Percentiles rank a stretch among this genome's conserved stretches.
Evolutionary conservation across 2,888 invertebrate species (phyloP).

Genomic region (Apamea anceps): DNA sequence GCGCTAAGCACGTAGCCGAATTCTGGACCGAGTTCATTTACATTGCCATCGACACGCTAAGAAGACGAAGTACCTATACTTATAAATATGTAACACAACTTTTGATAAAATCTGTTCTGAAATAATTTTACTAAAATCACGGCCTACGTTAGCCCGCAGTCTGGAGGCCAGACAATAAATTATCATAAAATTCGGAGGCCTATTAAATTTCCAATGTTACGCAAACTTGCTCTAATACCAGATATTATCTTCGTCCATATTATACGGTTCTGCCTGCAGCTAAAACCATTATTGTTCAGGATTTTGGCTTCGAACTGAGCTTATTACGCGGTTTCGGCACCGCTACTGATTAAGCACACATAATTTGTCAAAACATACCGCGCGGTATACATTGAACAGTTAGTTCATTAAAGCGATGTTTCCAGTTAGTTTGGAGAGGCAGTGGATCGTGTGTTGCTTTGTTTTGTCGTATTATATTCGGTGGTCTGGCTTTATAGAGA

Average conservation of each 20-base stretch:
- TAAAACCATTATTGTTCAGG: constrained; percentile 51
- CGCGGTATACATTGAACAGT: constrained; percentile 34
- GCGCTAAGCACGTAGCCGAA: not conserved
- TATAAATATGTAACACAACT: constrained; percentile 15
- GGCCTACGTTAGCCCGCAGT: not conserved
- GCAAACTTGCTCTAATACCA: constrained; percentile 16
- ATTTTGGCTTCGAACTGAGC: constrained; percentile 49
- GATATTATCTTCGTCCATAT: constrained; percentile 49
- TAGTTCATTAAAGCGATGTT: constrained; percentile 22
- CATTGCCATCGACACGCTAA: not conserved
- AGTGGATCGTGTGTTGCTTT: constrained; percentile 34
- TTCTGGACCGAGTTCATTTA: not conserved
- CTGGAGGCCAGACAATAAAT: constrained; percentile 25
- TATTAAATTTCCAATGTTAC: constrained; percentile 50
- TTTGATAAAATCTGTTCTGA: not conserved
- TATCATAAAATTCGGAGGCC: constrained; percentile 43
- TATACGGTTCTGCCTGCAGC: constrained; percentile 23
- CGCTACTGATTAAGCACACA: constrained; percentile 43
- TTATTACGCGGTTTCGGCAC: constrained; percentile 46
- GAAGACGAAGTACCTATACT: not conserved
- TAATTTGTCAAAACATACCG: constrained; percentile 30
- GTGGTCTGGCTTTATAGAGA: not conserved
- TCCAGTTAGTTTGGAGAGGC: constrained; percentile 23
- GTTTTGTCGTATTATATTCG: constrained; percentile 21
- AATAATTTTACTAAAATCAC: constrained; percentile 30